Percentiles rank a stretch among this genome's conserved stretches.
Conservation (phyloP, 2,113 vertebrate genomes). For the Accipiter cooperii region DNA sequence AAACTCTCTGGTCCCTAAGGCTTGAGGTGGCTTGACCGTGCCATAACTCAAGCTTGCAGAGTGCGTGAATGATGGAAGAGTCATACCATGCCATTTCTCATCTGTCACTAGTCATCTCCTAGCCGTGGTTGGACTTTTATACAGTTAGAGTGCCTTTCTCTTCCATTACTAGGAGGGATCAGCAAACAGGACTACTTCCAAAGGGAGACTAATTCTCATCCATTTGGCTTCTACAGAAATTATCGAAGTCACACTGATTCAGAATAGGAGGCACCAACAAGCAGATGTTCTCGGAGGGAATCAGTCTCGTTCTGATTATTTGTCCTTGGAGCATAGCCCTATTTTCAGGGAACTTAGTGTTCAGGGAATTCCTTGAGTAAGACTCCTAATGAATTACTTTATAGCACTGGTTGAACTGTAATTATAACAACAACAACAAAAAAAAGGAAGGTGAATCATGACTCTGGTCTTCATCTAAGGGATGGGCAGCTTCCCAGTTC, state of each 20-base stretch:
- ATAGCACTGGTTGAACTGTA: neutral
- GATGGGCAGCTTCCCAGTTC: neutral
- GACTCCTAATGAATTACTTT: neutral
- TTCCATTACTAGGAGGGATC: neutral
- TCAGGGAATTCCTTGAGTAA: neutral
- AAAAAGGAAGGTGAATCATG: neutral
- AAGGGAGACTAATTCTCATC: neutral
- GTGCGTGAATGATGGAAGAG: neutral
- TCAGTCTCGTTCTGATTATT: neutral
- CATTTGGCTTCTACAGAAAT: neutral
- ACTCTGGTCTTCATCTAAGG: neutral
- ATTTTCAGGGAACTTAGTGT: neutral
- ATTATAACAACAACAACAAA: neutral
- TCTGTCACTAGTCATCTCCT: neutral
- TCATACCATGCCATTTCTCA: neutral
- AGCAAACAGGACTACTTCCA: neutral
- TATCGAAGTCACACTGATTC: neutral
- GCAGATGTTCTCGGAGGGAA: neutral
- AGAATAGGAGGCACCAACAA: neutral
- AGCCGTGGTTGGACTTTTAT: accelerated
- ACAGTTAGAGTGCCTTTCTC: neutral
- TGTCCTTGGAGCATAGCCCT: neutral
- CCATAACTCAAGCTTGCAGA: neutral
- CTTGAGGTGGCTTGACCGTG: neutral
- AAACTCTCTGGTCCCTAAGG: neutral